phyloP scores from a whole-genome alignment of 2,888 invertebrate genomes.

The Zygogramma bicolorata region DNA sequence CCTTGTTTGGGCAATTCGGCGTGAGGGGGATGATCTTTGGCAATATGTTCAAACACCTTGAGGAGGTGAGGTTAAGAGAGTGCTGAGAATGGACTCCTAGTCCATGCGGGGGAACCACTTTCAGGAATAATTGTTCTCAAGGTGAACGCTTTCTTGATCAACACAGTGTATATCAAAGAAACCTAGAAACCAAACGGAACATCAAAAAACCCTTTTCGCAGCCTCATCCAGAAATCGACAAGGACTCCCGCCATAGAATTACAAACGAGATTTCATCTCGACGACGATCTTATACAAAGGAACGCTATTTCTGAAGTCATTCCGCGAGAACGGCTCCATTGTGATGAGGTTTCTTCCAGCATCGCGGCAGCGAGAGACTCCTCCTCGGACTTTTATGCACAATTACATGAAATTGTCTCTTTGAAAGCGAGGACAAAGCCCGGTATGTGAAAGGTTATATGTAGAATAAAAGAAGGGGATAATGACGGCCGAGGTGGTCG shows the following conservation, averaged over 20 bases:
- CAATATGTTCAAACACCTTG: too few relatives aligned
- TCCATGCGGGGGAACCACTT: too few relatives aligned
- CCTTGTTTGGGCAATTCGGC: too few relatives aligned
- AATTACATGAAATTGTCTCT: conserved; percentile 64
- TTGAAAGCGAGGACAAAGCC: conserved; percentile 61
- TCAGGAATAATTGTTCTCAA: too few relatives aligned
- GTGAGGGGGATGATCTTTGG: too few relatives aligned
- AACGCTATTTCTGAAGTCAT: conserved; percentile 53
- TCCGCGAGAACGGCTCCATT: conserved; percentile 60
- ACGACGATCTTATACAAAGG: not conserved
- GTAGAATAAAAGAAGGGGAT: conserved; percentile 67
- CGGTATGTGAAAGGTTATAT: conserved; percentile 67
- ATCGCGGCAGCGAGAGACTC: conserved; percentile 50
- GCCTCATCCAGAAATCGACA: not conserved
- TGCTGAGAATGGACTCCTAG: too few relatives aligned
- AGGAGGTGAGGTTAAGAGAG: too few relatives aligned
- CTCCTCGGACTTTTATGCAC: conserved; percentile 63
- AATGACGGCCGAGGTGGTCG: conserved; percentile 63
- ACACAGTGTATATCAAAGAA: not conserved
- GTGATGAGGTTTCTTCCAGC: conserved; percentile 54
- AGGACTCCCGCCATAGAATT: not conserved
- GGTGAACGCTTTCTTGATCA: too few relatives aligned
- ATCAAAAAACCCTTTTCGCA: not conserved
- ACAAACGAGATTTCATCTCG: not conserved
- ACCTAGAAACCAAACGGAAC: not conserved